Base-by-base conservation (phyloP, 2,113 vertebrate genomes). In the Labrus mixtus region DNA sequence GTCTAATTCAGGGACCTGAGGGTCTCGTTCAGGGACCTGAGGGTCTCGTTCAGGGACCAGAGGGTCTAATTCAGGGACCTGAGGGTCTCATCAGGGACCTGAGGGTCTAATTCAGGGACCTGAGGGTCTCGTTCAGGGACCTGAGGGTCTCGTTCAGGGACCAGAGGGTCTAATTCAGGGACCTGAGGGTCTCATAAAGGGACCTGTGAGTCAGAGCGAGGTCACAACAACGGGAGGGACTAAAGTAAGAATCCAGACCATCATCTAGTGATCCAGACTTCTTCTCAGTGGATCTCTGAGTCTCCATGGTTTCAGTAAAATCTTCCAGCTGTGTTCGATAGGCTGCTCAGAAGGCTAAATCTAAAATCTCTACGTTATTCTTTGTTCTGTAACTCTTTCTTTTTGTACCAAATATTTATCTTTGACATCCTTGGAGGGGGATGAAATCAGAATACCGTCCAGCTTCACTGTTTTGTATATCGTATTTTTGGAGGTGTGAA, bases 391-490 rank as follows among this genome's bases (percentile, higher is more conserved):
- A 93, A 95, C 92, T 90, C 48, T 65, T 84, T 83, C 80, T 96
- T 87, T 97, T 96, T 97, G 95, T 96, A 97, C 95, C 93, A 95
- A 95, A 95, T 96, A 95, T 97, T 97, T 96, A 96, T 95, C 96
- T 91, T 74, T 72, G 62, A 81, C 58, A 73, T 73, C 85, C 61
- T 90, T 93, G 95, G 95, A 76, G 76, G 41, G 25, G 60, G 15
- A 70, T 64, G 73, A 74, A 85, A 70, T 43, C 39, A 0, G 56
- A 71, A 63, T 66, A 66, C 65, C 50, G 59, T 88, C 77, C 78
- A 83, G 29, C 83, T 88, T 92, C 81, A 86, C 76, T 87, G 78
- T 87, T 92, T 90, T 83, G 78, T 41, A 70, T 75, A 70, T 75
- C 88, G 87, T 92, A 60, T 71, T 88, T 90, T 88, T 80, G 78